Evolutionary conservation across 2,888 invertebrate species (phyloP), one percentile per base, ranked within the genome.

Genomic region (Tholera decimalis): DNA sequence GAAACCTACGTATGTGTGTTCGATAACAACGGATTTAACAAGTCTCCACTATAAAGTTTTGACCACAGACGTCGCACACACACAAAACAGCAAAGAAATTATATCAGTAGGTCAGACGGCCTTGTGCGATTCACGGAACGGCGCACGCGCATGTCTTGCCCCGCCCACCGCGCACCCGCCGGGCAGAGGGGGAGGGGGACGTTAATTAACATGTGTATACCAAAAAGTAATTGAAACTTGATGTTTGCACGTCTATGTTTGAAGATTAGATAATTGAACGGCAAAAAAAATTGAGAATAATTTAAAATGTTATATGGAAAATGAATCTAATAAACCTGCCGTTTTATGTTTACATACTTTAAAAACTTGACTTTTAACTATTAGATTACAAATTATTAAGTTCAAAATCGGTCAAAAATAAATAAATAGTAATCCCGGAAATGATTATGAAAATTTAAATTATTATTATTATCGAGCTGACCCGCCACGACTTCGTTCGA

Each of bases 91-190:
- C 71, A 82, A 74, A 69, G 86, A 82, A 88, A 89, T 86, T 84
- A 86, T 89, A 89, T 87, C 87, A 89, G 87, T 88, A 81, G 90
- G 89, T 89, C 91, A 91, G 89, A 88, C 89, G 88, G 82, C 89
- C 92, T 89, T 90, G 90, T 82, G 77, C 83, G 87, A 82, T 90
- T 90, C 90, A 88, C 84, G 85, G 89, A 89, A 89, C 86, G 85
- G 85, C 83, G 85, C 89, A 86, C 86, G 85, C 88, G 88, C 89
- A 85, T 85, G 83, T 63, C 78, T 79, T 81, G 88, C 85, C 88
- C 84, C 87, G 85, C 88, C 88, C 80, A 79, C 83, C 64, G 64
- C 74, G 63, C 71, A 66, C 68, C 64, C 76, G 68, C 43, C 24
- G n/a, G 8, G n/a, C 39, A 30, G 44, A 54, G 57, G 68, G 43